Evolutionary conservation across 2,888 invertebrate species (phyloP).

Genomic region (Zelleria hepariella): DNA sequence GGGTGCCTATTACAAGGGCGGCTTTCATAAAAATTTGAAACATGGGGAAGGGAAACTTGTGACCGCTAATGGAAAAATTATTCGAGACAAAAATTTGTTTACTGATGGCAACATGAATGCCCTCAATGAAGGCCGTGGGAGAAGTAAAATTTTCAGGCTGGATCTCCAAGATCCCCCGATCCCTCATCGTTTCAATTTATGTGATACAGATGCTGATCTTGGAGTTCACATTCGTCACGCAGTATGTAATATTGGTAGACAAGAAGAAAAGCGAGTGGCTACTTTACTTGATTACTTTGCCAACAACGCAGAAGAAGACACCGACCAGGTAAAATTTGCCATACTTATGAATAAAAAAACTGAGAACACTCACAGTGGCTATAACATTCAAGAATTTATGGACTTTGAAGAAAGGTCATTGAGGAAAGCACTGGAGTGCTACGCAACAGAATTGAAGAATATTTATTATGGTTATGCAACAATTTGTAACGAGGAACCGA

Average conservation of each 20-base stretch:
- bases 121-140: not conserved
- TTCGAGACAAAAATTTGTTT: constrained; percentile 64
- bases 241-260: constrained; percentile 42
- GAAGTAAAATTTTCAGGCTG: not conserved
- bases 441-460: constrained; percentile 55
- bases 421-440: constrained; percentile 52
- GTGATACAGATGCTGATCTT: constrained; percentile 2
- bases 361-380: constrained; percentile 6
- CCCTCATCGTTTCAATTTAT: not conserved
- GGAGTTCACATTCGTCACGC: constrained; percentile 53
- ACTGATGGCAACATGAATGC: constrained; percentile 46
- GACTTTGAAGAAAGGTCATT: constrained; percentile 57
- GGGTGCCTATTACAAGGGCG: constrained; percentile 70
- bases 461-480: constrained; percentile 69
- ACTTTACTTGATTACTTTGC: constrained; percentile 42
- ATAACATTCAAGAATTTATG: constrained; percentile 23
- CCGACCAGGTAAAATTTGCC: not conserved
- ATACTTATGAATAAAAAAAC: constrained; percentile 8
- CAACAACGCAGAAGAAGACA: constrained; percentile 23
- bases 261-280: constrained; percentile 29
- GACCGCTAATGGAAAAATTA: constrained; percentile 68
- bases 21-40: constrained; percentile 69
- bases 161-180: not conserved
- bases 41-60: constrained; percentile 68
- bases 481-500: constrained; percentile 46